Evolutionary conservation across 2,113 vertebrate species (phyloP).

Genomic region (Actenoides lindsayi): DNA sequence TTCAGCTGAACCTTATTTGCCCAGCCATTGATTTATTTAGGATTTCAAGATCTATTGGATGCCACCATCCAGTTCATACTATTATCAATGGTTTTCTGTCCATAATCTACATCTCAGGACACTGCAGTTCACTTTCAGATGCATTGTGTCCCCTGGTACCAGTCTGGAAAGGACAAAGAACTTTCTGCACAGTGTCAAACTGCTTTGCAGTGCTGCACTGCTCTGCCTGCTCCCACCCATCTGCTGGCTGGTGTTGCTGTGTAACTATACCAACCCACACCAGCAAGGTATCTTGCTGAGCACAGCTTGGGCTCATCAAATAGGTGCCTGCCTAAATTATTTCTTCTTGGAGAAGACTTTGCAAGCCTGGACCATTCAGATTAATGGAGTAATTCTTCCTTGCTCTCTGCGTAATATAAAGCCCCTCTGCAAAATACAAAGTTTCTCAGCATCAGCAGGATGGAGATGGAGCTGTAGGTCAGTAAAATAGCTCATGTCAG

Average conservation of each 20-base stretch:
- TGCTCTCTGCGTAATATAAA: neutral
- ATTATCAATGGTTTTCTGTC: neutral
- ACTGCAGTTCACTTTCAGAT: neutral
- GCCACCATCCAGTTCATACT: neutral
- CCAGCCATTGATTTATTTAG: neutral
- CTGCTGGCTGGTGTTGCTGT: neutral
- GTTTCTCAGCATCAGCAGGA: neutral
- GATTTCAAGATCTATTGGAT: neutral
- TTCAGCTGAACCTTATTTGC: neutral
- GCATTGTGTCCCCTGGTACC: neutral
- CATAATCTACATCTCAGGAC: neutral
- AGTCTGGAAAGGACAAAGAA: slow-evolving; percentile 55
- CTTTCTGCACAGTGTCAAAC: neutral
- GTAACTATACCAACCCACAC: neutral
- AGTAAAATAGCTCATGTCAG: neutral
- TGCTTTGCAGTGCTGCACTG: slow-evolving; percentile 13
- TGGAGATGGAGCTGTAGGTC: neutral
- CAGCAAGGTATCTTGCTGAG: neutral
- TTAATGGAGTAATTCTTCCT: neutral
- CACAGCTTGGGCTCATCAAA: neutral
- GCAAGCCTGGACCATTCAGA: neutral
- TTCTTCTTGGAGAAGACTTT: neutral
- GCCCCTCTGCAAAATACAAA: neutral
- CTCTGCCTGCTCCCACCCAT: slow-evolving; percentile 10
- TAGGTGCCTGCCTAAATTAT: neutral